Conservation (phyloP, 30 jellyfish, hydroid and myxozoan genomes). For the Pelagia noctiluca region DNA sequence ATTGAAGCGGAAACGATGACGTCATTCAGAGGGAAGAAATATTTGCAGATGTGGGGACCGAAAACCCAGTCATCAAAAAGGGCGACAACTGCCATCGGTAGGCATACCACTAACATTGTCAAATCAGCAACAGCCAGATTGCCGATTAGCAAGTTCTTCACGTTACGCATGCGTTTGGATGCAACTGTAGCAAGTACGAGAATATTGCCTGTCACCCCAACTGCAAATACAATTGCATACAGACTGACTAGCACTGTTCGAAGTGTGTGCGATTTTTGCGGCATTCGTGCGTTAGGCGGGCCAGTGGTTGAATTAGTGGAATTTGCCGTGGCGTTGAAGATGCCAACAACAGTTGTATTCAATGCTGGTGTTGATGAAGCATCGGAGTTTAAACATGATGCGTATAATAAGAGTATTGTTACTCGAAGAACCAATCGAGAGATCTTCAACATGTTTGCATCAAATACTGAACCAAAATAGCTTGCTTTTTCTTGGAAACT, state of each 20-base stretch:
- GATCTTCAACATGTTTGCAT: too few species aligned
- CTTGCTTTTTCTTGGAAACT: too few species aligned
- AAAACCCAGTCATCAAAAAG: conserved; percentile 88
- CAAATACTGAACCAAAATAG: too few species aligned
- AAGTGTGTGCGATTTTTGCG: too few species aligned
- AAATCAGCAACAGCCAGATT: conserved; percentile 92
- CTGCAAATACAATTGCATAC: conserved; percentile 53
- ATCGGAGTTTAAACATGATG: too few species aligned
- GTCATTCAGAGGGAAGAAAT: conserved; percentile 79
- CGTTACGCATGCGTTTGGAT: conserved; percentile 85
- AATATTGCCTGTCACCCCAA: conserved; percentile 89
- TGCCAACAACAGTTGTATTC: too few species aligned
- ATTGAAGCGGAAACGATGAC: conserved; percentile 86
- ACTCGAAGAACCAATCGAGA: too few species aligned
- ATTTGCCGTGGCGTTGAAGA: too few species aligned
- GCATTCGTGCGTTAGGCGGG: too few species aligned
- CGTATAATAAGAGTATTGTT: too few species aligned
- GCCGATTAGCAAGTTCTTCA: conserved; percentile 77
- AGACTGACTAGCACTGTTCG: neutral
- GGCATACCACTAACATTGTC: conserved; percentile 62
- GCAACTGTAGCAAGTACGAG: conserved; percentile 77
- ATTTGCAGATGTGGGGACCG: conserved; percentile 86
- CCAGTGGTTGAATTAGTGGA: too few species aligned
- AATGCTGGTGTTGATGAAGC: too few species aligned
- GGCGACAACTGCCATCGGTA: conserved; percentile 65